Evolutionary conservation across 2,797 vertebrate genomes (phyloP).

Genomic region (Accipiter fasciatus): DNA sequence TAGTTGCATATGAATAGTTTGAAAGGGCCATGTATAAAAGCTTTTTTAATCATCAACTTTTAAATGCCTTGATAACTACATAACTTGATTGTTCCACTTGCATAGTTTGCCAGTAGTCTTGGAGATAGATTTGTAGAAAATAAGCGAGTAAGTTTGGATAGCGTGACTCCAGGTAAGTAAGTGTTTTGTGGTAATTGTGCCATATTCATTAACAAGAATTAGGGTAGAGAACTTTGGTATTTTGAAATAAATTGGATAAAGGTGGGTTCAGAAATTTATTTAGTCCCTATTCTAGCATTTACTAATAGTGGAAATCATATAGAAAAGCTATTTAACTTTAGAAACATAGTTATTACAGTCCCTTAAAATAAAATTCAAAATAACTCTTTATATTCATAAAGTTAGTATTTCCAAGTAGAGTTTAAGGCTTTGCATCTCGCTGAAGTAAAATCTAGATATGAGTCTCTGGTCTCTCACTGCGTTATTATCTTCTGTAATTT

Average conservation of each 20-base stretch:
- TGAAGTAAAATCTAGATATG: not conserved
- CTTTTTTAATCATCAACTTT: not conserved
- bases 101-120: not conserved
- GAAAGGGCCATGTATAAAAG: not conserved
- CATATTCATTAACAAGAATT: not conserved
- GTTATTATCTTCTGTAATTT: constrained; percentile 20
- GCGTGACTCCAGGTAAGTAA: not conserved
- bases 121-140: not conserved
- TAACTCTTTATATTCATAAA: not conserved
- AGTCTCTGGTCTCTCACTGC: not conserved
- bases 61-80: not conserved
- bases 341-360: not conserved
- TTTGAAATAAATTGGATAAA: not conserved
- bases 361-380: not conserved
- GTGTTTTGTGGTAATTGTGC: not conserved
- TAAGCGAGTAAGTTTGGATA: not conserved
- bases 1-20: not conserved
- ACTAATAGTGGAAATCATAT: not conserved
- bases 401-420: not conserved
- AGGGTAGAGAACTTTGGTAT: not conserved
- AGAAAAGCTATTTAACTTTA: not conserved
- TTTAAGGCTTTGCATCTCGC: not conserved
- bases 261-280: not conserved
- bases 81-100: not conserved
- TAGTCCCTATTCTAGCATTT: not conserved